A percentile compares a stretch with the other conserved stretches of the same genome.
These are phyloP conservation scores for Apis cerana DNA, from an alignment of 1,140 invertebrate species.

Conservation along the genomic window DNA sequence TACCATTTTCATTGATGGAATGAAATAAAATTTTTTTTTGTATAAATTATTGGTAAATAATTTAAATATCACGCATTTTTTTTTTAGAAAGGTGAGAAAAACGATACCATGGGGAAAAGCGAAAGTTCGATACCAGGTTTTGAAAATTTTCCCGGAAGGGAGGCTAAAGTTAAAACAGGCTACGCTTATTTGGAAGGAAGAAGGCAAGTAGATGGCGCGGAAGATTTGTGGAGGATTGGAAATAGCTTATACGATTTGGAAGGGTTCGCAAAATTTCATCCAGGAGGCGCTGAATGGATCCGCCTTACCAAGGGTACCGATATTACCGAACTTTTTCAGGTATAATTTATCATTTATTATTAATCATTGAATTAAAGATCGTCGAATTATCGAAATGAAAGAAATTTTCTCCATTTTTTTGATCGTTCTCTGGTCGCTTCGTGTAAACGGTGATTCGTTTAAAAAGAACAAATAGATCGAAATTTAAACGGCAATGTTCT, in stretches of 20 bases:
- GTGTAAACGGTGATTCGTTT: too few species aligned
- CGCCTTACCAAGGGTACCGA: slow-evolving; percentile 87
- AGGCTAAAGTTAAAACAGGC: slow-evolving; percentile 58
- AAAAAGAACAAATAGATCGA: too few species aligned
- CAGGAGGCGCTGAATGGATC: slow-evolving; percentile 91
- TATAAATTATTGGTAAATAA: too few species aligned
- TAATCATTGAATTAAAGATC: too few species aligned
- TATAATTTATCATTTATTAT: slow-evolving; percentile 41
- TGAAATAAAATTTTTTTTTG: too few species aligned
- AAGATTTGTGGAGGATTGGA: slow-evolving; percentile 89
- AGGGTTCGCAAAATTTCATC: slow-evolving; percentile 86
- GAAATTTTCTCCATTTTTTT: too few species aligned
- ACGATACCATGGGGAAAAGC: slow-evolving; percentile 46
- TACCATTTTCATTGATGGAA: too few species aligned
- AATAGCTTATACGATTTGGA: slow-evolving; percentile 89
- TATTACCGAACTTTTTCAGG: slow-evolving; percentile 89
- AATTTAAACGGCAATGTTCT: too few species aligned
- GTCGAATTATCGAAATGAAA: too few species aligned
- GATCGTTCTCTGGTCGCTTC: too few species aligned
- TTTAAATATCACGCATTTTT: too few species aligned
- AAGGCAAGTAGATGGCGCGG: slow-evolving; percentile 86
- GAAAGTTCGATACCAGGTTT: slow-evolving; percentile 73
- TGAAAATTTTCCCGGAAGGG: slow-evolving; percentile 52
- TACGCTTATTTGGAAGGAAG: slow-evolving; percentile 83
- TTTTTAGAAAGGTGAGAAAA: too few species aligned